Evolutionary conservation across 2,797 vertebrate species (phyloP).

Genomic region (Sylvilagus floridanus): DNA sequence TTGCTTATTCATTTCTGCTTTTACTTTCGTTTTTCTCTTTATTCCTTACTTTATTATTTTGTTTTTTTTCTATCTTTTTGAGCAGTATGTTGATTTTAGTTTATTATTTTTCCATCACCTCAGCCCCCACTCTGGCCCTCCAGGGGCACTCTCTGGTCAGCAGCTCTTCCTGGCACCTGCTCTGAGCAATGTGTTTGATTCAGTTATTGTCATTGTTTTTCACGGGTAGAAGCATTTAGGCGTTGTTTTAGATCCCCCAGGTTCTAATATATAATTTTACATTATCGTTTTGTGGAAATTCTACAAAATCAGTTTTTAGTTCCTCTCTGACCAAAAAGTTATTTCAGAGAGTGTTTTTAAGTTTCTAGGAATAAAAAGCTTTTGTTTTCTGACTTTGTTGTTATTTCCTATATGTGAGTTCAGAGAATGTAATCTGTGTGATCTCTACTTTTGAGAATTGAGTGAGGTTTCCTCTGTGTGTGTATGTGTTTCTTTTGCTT

Average conservation of each 20-base stretch:
- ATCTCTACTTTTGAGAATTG: not conserved
- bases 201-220: conserved; percentile 19
- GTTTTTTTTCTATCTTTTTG: too few species aligned
- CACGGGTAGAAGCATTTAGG: not conserved
- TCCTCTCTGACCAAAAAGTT: not conserved
- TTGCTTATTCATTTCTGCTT: too few species aligned
- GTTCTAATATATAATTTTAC: not conserved
- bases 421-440: not conserved
- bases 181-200: not conserved
- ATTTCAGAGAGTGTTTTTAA: not conserved
- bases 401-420: not conserved
- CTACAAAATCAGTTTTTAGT: not conserved
- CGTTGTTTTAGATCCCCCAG: not conserved
- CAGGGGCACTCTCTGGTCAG: too few species aligned
- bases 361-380: not conserved
- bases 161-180: too few species aligned
- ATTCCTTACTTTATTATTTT: too few species aligned
- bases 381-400: conserved; percentile 10
- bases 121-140: too few species aligned
- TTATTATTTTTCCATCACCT: too few species aligned
- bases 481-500: not conserved
- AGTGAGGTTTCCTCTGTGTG: not conserved
- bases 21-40: too few species aligned
- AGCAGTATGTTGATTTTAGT: too few species aligned
- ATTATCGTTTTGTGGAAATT: not conserved